phyloP scores from a whole-genome alignment of 2,113 vertebrate genomes.

The Rhegmatorhina hoffmannsi region DNA sequence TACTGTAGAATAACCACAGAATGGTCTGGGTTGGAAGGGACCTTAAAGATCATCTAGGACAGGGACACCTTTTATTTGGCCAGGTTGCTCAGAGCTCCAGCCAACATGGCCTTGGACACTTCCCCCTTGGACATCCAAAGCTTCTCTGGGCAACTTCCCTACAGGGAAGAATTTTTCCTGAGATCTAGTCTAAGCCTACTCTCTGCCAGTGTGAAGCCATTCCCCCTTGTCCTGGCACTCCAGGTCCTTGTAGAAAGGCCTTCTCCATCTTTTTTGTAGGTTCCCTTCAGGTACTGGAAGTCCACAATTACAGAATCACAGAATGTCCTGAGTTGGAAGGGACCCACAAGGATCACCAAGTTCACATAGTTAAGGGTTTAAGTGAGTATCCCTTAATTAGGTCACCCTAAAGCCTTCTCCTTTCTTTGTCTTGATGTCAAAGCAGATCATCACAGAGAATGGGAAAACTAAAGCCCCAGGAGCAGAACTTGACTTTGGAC shows the following conservation, averaged over 20 bases:
- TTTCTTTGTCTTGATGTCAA: background rate
- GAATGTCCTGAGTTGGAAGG: background rate
- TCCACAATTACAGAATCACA: background rate
- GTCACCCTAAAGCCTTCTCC: background rate
- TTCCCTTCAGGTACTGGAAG: background rate
- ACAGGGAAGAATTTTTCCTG: background rate
- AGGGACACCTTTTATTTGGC: fast-evolving
- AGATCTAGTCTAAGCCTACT: background rate
- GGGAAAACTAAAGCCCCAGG: background rate
- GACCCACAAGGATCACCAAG: background rate
- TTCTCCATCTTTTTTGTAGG: background rate
- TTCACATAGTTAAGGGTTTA: background rate
- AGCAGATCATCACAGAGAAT: background rate
- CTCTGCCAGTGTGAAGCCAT: background rate
- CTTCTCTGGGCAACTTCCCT: background rate
- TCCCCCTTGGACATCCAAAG: background rate
- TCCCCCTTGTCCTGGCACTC: background rate
- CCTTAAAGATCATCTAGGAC: background rate
- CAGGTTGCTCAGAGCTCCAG: fast-evolving
- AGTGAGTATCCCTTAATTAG: background rate
- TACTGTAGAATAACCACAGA: background rate
- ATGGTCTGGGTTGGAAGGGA: background rate
- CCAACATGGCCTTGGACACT: background rate
- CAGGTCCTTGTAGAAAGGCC: background rate
- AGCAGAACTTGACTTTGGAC: background rate